Evolutionary conservation across 1,140 invertebrate species (phyloP).

Genomic region (Trypoxylus dichotomus): DNA sequence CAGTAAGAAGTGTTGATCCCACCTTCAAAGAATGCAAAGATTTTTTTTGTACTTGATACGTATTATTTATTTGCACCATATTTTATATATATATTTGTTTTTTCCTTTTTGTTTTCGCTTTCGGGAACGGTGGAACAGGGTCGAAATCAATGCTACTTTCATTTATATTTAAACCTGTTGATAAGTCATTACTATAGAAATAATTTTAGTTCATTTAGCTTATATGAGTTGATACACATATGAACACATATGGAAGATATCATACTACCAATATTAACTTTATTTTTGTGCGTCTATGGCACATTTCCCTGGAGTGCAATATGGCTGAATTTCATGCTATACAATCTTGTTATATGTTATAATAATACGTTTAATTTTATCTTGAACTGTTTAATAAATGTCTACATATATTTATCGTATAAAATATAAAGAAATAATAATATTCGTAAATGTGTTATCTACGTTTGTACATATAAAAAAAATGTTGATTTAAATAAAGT

Average conservation of each 20-base stretch:
- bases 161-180: slow-evolving; percentile 21
- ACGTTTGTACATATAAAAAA: too few species aligned
- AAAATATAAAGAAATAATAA: too few species aligned
- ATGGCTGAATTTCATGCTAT: slow-evolving; percentile 23
- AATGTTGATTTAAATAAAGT: too few species aligned
- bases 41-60: slow-evolving; percentile 3
- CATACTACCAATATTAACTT: slow-evolving; percentile 15
- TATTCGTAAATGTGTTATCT: too few species aligned
- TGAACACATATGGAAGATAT: slow-evolving; percentile 32
- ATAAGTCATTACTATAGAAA: slow-evolving; percentile 22
- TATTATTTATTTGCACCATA: slow-evolving; percentile 15
- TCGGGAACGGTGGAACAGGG: not conserved
- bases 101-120: not conserved
- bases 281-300: not conserved
- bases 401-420: not conserved
- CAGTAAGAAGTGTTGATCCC: not conserved
- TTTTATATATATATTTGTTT: not conserved
- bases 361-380: not conserved
- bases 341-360: slow-evolving; percentile 15
- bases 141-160: not conserved
- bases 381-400: too few species aligned
- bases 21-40: not conserved
- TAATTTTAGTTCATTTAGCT: slow-evolving; percentile 26
- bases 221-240: slow-evolving; percentile 30
- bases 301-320: slow-evolving; percentile 16